Percentiles rank a stretch among this genome's conserved stretches.
phyloP scores from a whole-genome alignment of 2,113 vertebrate genomes.

The Tragelaphus scriptus region DNA sequence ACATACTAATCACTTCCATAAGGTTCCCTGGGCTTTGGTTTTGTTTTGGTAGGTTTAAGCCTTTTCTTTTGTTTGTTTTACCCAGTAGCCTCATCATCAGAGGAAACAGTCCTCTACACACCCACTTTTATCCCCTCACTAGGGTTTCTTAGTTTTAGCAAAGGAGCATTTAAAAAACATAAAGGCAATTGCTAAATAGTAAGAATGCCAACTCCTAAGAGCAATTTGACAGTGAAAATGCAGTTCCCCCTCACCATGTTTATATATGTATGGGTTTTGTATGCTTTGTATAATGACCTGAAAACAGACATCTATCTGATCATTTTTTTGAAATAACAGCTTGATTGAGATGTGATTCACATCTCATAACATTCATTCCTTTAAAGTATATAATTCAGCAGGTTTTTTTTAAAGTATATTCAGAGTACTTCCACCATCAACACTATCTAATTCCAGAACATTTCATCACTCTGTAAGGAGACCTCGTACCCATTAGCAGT shows the following conservation, averaged over 20 bases:
- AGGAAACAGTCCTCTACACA: neutral
- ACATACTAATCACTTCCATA: neutral
- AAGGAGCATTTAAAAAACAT: neutral
- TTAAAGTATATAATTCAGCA: constrained; percentile 15
- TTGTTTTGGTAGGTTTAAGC: neutral
- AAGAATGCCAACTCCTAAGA: neutral
- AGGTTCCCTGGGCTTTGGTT: neutral
- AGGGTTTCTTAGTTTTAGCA: neutral
- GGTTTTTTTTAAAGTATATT: neutral
- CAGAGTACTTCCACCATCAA: neutral
- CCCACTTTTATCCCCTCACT: neutral
- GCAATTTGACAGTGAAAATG: neutral
- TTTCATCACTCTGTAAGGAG: neutral
- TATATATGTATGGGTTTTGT: neutral
- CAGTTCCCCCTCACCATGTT: neutral
- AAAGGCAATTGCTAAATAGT: neutral
- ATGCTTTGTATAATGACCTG: neutral
- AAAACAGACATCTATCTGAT: neutral
- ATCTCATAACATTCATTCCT: neutral
- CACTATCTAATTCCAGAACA: neutral
- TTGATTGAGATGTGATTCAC: constrained; percentile 2
- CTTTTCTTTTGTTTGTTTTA: neutral
- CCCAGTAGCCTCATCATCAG: neutral
- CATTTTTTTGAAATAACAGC: neutral
- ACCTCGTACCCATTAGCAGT: neutral